Evolutionary conservation across 2,113 vertebrate genomes (phyloP).

Genomic region (Oreochromis aureus): DNA sequence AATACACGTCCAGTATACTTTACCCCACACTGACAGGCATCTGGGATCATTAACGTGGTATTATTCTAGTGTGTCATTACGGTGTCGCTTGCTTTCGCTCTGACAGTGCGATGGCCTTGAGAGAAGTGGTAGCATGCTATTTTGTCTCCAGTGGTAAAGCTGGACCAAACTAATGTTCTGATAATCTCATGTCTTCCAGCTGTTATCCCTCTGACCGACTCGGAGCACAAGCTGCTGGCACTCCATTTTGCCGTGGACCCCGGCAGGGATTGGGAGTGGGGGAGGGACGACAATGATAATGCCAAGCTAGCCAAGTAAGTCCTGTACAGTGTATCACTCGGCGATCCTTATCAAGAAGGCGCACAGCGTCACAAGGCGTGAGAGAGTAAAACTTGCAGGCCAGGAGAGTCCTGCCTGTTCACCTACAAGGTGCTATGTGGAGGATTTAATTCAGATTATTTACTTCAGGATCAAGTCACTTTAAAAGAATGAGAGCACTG

Average conservation of each 20-base stretch:
- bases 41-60: conserved; percentile 13
- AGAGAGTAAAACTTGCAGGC: conserved; percentile 5
- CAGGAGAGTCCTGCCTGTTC: conserved; percentile 4
- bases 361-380: background rate
- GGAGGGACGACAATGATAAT: conserved; percentile 92
- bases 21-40: background rate
- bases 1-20: background rate
- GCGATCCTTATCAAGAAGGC: conserved; percentile 6
- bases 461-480: conserved; percentile 7
- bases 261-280: conserved; percentile 96
- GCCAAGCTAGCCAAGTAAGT: conserved; percentile 92
- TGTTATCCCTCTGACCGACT: conserved; percentile 95
- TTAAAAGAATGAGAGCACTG: conserved; percentile 26
- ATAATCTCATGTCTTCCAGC: conserved; percentile 75
- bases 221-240: conserved; percentile 95
- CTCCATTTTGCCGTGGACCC: conserved; percentile 98
- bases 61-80: background rate
- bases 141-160: background rate
- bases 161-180: conserved; percentile 22
- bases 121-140: background rate
- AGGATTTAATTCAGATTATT: conserved; percentile 36
- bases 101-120: background rate
- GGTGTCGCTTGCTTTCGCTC: background rate
- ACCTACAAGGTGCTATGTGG: background rate
- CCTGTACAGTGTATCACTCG: background rate